Evolutionary conservation across 92 coral and sea anemone species (phyloP).

Genomic region (Micromussa lordhowensis): DNA sequence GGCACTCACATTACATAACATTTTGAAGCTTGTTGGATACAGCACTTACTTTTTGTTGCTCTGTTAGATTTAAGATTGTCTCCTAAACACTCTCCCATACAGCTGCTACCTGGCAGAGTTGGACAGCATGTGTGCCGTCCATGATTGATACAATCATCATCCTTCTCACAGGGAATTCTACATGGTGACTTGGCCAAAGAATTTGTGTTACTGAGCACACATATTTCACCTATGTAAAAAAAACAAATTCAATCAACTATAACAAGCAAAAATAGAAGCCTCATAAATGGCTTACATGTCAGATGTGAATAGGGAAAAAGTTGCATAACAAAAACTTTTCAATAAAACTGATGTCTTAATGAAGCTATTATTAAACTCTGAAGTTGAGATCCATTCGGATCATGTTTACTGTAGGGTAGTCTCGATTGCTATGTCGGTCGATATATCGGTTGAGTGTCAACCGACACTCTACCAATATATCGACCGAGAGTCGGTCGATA

Average conservation of each 20-base stretch:
- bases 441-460: too few species aligned
- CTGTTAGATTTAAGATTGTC: background rate
- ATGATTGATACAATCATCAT: slow-evolving; percentile 61
- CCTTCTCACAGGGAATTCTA: slow-evolving; percentile 43
- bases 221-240: background rate
- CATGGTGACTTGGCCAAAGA: slow-evolving; percentile 18
- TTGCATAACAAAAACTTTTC: too few species aligned
- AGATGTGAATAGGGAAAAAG: background rate
- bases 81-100: slow-evolving; percentile 49
- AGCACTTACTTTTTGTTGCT: slow-evolving; percentile 8
- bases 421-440: too few species aligned
- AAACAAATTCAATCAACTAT: background rate
- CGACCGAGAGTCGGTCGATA: too few species aligned
- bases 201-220: background rate
- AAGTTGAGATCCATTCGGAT: too few species aligned
- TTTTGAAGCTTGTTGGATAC: background rate
- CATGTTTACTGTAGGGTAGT: too few species aligned
- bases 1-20: background rate
- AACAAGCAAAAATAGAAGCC: too few species aligned
- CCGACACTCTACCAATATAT: too few species aligned
- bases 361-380: background rate
- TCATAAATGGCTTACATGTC: background rate
- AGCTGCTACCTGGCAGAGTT: slow-evolving; percentile 38
- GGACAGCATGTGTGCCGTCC: slow-evolving; percentile 64
- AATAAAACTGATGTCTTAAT: background rate